Base-by-base conservation (phyloP, 1,140 invertebrate genomes). In the Anagrus nilaparvatae region DNA sequence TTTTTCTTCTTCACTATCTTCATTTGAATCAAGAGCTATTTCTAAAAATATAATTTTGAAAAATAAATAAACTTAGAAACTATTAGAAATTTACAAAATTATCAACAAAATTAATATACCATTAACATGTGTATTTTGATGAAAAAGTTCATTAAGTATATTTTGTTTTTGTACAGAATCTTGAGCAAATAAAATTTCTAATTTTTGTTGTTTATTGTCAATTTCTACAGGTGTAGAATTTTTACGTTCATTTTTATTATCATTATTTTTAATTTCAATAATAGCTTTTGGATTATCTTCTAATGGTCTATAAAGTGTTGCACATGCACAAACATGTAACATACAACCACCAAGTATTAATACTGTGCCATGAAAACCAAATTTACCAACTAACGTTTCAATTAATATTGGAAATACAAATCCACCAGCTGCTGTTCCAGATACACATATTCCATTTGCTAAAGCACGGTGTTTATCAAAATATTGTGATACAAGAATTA, bases 391-490 rank as follows among this genome's bases (percentile, higher is more conserved):
- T 5, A 85, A 59, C 21, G 73, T 71, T 50, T 85, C 78, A n/a
- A 84, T 81, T 6, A 84, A 52, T 48, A 82, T 71, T 0, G 84
- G 84, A 38, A 87, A 75, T 1, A 85, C 72, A 49, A 86, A 84
- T 53, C 81, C 82, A 2, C 84, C 84, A 2, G 81, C 78, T 3
- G 83, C 81, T 9, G 82, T 86, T 9, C 84, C 83, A 13, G 82
- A 84, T 23, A 85, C 79, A 51, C 81, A 84, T 49, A 87, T 79
- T 0, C 82, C 83, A 48, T 85, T 86, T 0, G 82, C 83, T 43
- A 85, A 47, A 0, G 82, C 82, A 14, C 83, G 77, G 56, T 83
- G 81, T 51, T 81, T 82, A 46, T 84, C 78, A 47, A 87, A 87
- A 51, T 87, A 86, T 35, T 83, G 78, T 0, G 82, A 84, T 0